Evolutionary conservation across 2,113 vertebrate species (phyloP).

Genomic region (Centrocercus urophasianus): DNA sequence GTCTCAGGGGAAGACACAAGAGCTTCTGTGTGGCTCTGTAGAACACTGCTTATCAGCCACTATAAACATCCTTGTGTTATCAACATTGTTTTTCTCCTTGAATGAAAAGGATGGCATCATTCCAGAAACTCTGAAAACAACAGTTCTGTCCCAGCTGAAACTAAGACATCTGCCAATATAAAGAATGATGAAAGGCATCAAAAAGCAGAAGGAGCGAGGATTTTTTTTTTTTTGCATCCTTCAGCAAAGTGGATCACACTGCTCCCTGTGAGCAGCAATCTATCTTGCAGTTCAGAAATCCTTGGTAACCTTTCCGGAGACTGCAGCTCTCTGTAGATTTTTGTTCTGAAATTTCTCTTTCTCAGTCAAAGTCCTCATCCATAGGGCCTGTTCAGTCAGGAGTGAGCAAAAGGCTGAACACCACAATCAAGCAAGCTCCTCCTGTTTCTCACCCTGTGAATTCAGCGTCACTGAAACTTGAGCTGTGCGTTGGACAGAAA

Average conservation of each 20-base stretch:
- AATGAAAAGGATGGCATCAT: too few species aligned
- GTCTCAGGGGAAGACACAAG: too few species aligned
- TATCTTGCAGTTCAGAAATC: neutral
- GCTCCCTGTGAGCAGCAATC: neutral
- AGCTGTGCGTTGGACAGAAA: neutral
- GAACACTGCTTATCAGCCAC: too few species aligned
- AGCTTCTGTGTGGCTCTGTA: too few species aligned
- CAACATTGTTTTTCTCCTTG: too few species aligned
- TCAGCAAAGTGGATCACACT: slow-evolving; percentile 24
- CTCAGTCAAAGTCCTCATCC: neutral
- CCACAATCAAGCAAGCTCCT: neutral
- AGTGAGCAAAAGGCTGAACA: neutral
- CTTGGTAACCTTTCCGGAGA: slow-evolving; percentile 4
- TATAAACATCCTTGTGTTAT: too few species aligned
- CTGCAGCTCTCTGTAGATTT: neutral
- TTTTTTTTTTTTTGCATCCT: neutral
- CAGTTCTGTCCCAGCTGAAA: too few species aligned
- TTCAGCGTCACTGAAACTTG: neutral
- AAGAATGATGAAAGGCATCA: slow-evolving; percentile 62
- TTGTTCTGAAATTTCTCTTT: slow-evolving; percentile 58
- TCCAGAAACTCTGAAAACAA: too few species aligned
- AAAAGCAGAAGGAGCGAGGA: slow-evolving; percentile 19
- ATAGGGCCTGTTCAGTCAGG: neutral
- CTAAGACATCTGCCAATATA: slow-evolving; percentile 35
- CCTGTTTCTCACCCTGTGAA: neutral